These are phyloP conservation scores for Apamea epomidion DNA, from an alignment of 2,888 invertebrate species.

Conservation along the genomic window DNA sequence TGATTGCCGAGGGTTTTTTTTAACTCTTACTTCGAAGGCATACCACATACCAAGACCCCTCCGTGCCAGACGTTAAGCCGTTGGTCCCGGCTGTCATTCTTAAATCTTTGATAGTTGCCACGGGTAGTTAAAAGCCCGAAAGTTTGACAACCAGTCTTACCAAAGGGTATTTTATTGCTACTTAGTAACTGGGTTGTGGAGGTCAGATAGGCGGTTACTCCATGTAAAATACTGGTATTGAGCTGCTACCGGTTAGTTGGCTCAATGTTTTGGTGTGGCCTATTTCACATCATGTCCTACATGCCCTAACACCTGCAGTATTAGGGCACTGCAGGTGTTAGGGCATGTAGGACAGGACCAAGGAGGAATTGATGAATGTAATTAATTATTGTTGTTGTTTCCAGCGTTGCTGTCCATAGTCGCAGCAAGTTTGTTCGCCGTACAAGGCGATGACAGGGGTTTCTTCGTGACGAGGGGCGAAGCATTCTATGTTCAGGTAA, in stretches of 20 bases:
- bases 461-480: slow-evolving; percentile 94
- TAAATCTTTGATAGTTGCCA: no score
- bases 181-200: neutral
- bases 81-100: no score
- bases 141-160: neutral
- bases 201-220: neutral
- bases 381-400: slow-evolving; percentile 74
- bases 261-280: neutral
- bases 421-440: slow-evolving; percentile 95
- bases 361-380: neutral
- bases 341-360: no score
- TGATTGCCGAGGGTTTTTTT: no score
- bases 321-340: no score
- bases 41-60: no score
- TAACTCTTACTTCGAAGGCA: no score
- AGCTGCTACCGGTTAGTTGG: no score
- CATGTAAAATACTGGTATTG: no score
- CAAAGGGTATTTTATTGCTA: neutral
- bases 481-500: slow-evolving; percentile 96
- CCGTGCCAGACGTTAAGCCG: no score
- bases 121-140: neutral
- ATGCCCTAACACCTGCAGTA: no score
- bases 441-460: slow-evolving; percentile 96
- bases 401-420: slow-evolving; percentile 95
- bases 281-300: neutral